A percentile compares a stretch with the other conserved stretches of the same genome.
phyloP scores from a whole-genome alignment of 1,140 invertebrate genomes.

The Megalopta genalis region DNA sequence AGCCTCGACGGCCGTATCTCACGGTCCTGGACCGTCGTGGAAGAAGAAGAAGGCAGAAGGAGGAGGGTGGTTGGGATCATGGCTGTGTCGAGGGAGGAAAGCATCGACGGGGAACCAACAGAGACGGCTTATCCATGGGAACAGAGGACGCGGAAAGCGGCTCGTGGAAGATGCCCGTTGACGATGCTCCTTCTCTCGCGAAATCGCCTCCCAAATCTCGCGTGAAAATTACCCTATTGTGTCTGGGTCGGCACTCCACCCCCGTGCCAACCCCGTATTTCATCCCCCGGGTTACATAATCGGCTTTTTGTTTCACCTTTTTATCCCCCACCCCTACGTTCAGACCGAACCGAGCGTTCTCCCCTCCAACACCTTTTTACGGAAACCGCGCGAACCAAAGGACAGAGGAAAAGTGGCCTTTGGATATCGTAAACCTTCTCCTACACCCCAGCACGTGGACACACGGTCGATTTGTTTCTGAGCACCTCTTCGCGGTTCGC shows the following conservation, averaged over 20 bases:
- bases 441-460: neutral
- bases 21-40: constrained; percentile 46
- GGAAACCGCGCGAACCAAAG: neutral
- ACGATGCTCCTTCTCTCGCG: constrained; percentile 64
- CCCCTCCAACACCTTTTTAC: constrained; percentile 2
- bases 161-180: constrained; percentile 31
- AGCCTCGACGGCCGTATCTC: constrained; percentile 75
- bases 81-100: neutral
- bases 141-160: constrained; percentile 25
- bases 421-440: constrained; percentile 61
- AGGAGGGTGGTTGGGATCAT: neutral
- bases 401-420: constrained; percentile 50
- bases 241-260: constrained; percentile 45
- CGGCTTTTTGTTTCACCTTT: constrained; percentile 80
- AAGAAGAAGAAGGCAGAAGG: constrained; percentile 1
- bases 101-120: neutral
- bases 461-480: constrained; percentile 64
- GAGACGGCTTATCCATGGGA: constrained; percentile 11
- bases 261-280: constrained; percentile 67
- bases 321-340: constrained; percentile 64
- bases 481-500: constrained; percentile 53
- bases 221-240: constrained; percentile 81
- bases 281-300: constrained; percentile 78
- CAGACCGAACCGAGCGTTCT: neutral
- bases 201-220: constrained; percentile 80